These are phyloP conservation scores for Galeruca laticollis DNA, from an alignment of 2,888 invertebrate species.

Conservation along the genomic window DNA sequence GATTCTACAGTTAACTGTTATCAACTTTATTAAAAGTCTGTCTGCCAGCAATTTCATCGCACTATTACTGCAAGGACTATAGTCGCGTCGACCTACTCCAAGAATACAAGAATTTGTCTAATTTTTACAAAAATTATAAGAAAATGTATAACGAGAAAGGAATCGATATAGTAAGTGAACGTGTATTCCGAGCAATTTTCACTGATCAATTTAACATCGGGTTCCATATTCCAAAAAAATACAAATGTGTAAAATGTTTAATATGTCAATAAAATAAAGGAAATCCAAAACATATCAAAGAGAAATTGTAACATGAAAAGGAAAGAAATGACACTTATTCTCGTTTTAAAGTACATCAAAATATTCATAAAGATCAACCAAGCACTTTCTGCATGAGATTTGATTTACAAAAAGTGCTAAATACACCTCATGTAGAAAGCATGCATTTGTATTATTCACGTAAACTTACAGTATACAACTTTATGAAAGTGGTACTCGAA, in stretches of 20 bases:
- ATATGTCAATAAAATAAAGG: background rate
- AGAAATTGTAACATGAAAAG: background rate
- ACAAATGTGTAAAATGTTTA: background rate
- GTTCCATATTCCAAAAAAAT: background rate
- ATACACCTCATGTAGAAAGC: too few relatives aligned
- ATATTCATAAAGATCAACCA: background rate
- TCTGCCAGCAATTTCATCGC: background rate
- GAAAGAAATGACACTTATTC: background rate
- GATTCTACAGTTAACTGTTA: background rate
- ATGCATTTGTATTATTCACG: too few relatives aligned
- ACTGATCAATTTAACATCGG: too few relatives aligned
- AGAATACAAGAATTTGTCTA: background rate
- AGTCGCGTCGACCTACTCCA: background rate
- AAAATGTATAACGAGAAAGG: background rate
- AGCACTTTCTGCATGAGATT: background rate
- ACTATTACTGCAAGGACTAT: background rate
- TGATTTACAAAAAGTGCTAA: background rate
- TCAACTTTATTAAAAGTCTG: too few relatives aligned
- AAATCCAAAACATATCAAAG: background rate
- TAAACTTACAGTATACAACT: background rate
- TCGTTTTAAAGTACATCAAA: too few relatives aligned
- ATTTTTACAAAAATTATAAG: background rate
- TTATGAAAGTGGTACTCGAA: background rate
- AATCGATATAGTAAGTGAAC: background rate
- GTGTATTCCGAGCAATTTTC: too few relatives aligned